Percentiles rank a stretch among this genome's conserved stretches.
Conservation (phyloP, 2,113 vertebrate genomes). For the Chaenocephalus aceratus region DNA sequence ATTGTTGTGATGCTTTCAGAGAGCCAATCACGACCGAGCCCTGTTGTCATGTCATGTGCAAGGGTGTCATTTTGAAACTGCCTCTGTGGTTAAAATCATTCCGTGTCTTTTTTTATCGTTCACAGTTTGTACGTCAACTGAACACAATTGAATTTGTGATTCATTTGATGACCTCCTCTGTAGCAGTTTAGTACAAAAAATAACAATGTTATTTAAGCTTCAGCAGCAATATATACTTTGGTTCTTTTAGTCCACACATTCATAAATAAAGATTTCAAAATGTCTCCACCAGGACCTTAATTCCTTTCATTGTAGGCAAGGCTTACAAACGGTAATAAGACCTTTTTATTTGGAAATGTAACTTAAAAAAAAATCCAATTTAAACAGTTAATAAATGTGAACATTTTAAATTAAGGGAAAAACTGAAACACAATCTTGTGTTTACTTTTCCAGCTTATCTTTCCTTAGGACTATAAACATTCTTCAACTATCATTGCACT, state of each 20-base stretch:
- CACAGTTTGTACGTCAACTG: too few relatives aligned
- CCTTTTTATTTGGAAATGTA: background rate
- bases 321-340: background rate
- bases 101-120: too few relatives aligned
- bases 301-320: background rate
- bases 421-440: background rate
- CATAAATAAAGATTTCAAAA: background rate
- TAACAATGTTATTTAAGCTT: background rate
- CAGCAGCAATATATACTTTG: background rate
- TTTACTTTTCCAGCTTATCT: background rate
- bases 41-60: background rate
- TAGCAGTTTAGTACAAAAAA: background rate
- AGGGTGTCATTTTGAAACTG: constrained; percentile 21
- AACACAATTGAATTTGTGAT: background rate
- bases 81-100: constrained; percentile 5
- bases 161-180: background rate
- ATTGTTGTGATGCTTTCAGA: background rate
- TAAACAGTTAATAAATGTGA: background rate
- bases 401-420: background rate
- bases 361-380: background rate
- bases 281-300: background rate
- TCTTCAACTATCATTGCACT: background rate
- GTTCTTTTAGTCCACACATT: background rate
- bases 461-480: background rate
- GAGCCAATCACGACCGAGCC: constrained; percentile 24